Evolutionary conservation across 2,888 invertebrate genomes (phyloP).

Genomic region (Drosophila demipolita): DNA sequence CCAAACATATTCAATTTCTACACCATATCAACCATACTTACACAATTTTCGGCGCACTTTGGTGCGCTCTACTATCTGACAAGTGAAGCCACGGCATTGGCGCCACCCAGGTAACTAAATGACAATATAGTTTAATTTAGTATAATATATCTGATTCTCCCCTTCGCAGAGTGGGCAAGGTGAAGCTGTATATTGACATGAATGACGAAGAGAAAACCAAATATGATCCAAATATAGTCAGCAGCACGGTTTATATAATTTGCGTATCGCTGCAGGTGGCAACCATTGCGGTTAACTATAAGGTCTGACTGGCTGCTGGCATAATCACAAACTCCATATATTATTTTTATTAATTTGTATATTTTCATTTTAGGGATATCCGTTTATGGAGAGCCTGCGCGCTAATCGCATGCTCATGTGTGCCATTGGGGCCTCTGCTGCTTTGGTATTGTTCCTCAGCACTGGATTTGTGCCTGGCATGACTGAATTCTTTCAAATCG

Average conservation of each 20-base stretch:
- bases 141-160: not conserved
- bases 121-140: not conserved
- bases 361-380: slow-evolving; percentile 91
- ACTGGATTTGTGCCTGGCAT: slow-evolving; percentile 94
- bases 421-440: slow-evolving; percentile 93
- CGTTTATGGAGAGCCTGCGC: slow-evolving; percentile 98
- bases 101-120: slow-evolving; percentile 88
- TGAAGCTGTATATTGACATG: slow-evolving; percentile 87
- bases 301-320: slow-evolving; percentile 87
- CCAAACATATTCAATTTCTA: slow-evolving; percentile 99
- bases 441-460: slow-evolving; percentile 93
- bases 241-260: slow-evolving; percentile 99
- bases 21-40: slow-evolving; percentile 96
- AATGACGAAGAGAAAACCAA: slow-evolving; percentile 90
- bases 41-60: slow-evolving; percentile 98
- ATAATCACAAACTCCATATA: not conserved
- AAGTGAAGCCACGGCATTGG: slow-evolving; percentile 90
- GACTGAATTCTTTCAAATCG: slow-evolving; percentile 96
- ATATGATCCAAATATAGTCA: slow-evolving; percentile 97
- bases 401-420: slow-evolving; percentile 97
- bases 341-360: not conserved
- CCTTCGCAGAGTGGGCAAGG: slow-evolving; percentile 86
- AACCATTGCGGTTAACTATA: slow-evolving; percentile 99
- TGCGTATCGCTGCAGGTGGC: slow-evolving; percentile 98
- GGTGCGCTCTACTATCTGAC: slow-evolving; percentile 95